Evolutionary conservation across 2,113 vertebrate species (phyloP).

Genomic region (Antennarius striatus): DNA sequence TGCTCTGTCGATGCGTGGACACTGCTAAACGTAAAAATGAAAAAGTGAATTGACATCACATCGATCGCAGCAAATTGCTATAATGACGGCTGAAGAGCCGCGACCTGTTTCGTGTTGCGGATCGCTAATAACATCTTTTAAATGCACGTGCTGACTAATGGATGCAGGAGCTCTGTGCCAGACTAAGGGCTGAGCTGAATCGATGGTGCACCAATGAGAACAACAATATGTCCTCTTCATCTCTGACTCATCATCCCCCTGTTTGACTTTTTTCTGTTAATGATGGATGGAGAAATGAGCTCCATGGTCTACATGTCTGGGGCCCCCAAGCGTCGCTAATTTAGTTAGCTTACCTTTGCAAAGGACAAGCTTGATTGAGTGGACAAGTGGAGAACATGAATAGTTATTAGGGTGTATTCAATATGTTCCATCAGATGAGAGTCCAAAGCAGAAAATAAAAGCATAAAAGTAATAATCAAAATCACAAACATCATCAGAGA

Average conservation of each 20-base stretch:
- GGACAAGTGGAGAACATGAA: neutral
- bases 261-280: conserved; percentile 23
- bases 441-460: too few species aligned
- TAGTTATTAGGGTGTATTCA: too few species aligned
- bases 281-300: conserved; percentile 36
- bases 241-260: conserved; percentile 36
- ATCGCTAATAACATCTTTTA: conserved; percentile 40
- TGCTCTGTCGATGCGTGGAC: too few species aligned
- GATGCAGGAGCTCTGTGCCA: conserved; percentile 1
- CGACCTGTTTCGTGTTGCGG: conserved; percentile 34
- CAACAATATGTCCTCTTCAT: conserved; percentile 43
- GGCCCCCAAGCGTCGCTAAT: conserved; percentile 9
- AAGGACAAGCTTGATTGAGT: conserved; percentile 30
- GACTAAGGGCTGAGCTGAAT: conserved; percentile 28
- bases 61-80: too few species aligned
- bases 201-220: conserved; percentile 34
- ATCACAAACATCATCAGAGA: too few species aligned
- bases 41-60: too few species aligned
- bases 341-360: conserved; percentile 4
- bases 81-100: neutral
- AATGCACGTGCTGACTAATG: conserved; percentile 26
- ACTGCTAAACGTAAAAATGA: too few species aligned
- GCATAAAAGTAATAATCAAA: too few species aligned
- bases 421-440: too few species aligned
- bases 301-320: conserved; percentile 19